phyloP scores from a whole-genome alignment of 2,113 vertebrate species.

The Azemiops feae region DNA sequence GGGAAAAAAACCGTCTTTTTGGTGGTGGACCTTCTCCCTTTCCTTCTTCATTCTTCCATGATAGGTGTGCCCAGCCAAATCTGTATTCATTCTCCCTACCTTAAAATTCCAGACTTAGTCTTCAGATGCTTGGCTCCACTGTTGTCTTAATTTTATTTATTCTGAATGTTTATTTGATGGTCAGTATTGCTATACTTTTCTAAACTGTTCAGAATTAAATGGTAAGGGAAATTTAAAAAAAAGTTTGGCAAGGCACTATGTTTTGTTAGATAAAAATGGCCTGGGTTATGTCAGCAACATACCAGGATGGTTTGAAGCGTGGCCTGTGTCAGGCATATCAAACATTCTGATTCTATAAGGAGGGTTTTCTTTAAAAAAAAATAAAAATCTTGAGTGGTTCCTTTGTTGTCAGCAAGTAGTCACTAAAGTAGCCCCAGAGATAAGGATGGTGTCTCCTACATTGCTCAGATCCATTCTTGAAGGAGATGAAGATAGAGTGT shows the following conservation, averaged over 20 bases:
- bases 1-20: neutral
- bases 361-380: neutral
- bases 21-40: neutral
- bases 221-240: neutral
- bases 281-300: neutral
- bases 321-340: constrained; percentile 1
- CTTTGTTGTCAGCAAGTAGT: constrained; percentile 56
- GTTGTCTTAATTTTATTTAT: neutral
- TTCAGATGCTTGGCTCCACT: neutral
- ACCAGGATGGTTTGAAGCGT: neutral
- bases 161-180: neutral
- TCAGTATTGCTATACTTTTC: neutral
- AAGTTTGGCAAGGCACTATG: neutral
- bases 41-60: neutral
- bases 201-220: neutral
- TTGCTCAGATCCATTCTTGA: constrained; percentile 49
- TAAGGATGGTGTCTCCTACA: constrained; percentile 44
- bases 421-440: constrained; percentile 36
- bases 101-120: neutral
- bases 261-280: neutral
- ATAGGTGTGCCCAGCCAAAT: neutral
- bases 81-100: neutral
- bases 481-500: constrained; percentile 46
- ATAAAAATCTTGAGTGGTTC: constrained; percentile 54
- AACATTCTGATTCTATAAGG: neutral